A percentile compares a stretch with the other conserved stretches of the same genome.
Conservation (phyloP, 2,113 vertebrate genomes). For the Noctilio leporinus region DNA sequence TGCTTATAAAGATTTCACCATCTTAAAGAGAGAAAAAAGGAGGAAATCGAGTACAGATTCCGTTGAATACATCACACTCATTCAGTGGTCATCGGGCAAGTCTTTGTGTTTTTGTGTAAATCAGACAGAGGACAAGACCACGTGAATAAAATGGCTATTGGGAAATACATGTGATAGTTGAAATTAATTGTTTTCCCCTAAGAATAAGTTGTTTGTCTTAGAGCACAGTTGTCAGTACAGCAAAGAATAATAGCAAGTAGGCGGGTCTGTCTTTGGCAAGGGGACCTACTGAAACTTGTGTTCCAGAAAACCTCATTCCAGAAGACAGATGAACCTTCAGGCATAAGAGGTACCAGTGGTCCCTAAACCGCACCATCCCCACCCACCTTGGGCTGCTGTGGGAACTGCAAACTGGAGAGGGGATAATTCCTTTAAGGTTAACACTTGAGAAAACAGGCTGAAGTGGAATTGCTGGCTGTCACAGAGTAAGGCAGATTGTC, state of each 20-base stretch:
- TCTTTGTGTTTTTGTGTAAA: not conserved
- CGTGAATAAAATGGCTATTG: not conserved
- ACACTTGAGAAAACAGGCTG: not conserved
- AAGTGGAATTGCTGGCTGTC: not conserved
- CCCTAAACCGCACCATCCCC: no score
- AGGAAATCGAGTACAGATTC: not conserved
- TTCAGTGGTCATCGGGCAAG: not conserved
- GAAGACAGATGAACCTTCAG: not conserved
- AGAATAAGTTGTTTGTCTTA: constrained; percentile 61
- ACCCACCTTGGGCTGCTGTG: not conserved
- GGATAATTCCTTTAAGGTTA: not conserved
- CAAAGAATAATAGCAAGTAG: constrained; percentile 7
- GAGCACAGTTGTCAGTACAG: constrained; percentile 34
- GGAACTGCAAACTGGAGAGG: not conserved
- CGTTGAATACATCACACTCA: not conserved
- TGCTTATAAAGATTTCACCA: not conserved
- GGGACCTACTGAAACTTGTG: constrained; percentile 16
- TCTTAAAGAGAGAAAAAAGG: not conserved
- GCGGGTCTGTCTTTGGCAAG: not conserved
- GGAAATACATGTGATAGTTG: not conserved
- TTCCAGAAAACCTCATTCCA: not conserved
- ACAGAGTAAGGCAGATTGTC: not conserved
- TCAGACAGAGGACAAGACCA: not conserved
- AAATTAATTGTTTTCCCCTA: constrained; percentile 43
- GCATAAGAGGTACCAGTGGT: not conserved